These are phyloP conservation scores for Pterocles gutturalis DNA, from an alignment of 2,113 vertebrate species.

Conservation along the genomic window DNA sequence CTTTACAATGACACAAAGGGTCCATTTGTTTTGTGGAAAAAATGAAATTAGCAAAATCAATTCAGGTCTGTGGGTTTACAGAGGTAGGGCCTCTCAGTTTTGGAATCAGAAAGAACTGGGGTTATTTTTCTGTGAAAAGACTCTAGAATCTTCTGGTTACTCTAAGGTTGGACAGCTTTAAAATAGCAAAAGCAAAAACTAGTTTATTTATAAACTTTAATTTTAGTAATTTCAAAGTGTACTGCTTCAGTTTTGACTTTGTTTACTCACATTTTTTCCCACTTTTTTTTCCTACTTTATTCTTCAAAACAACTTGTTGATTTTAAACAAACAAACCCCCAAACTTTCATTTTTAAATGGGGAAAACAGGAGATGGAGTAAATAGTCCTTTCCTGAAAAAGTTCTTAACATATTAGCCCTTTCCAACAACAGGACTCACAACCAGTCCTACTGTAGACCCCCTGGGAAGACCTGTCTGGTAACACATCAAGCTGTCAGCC, in stretches of 20 bases:
- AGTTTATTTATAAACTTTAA: not conserved
- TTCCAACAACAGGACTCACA: not conserved
- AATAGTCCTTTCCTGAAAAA: not conserved
- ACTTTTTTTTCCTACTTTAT: not conserved
- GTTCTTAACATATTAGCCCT: not conserved
- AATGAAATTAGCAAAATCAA: not conserved
- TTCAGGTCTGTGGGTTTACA: not conserved
- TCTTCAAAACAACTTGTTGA: not conserved
- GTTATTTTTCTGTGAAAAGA: not conserved
- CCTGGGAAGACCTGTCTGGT: not conserved
- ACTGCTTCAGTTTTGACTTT: not conserved
- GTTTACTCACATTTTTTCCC: not conserved
- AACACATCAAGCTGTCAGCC: not conserved
- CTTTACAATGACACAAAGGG: not conserved
- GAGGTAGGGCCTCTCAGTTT: not conserved
- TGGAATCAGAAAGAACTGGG: not conserved
- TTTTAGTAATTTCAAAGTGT: not conserved
- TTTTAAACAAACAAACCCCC: not conserved
- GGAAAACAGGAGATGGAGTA: not conserved
- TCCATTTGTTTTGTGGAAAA: not conserved
- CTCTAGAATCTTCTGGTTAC: not conserved
- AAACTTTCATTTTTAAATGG: not conserved
- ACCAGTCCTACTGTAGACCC: not conserved
- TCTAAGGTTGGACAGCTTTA: not conserved
- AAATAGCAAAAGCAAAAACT: not conserved